Conservation (phyloP, 2,113 vertebrate genomes). For the Struthio camelus region DNA sequence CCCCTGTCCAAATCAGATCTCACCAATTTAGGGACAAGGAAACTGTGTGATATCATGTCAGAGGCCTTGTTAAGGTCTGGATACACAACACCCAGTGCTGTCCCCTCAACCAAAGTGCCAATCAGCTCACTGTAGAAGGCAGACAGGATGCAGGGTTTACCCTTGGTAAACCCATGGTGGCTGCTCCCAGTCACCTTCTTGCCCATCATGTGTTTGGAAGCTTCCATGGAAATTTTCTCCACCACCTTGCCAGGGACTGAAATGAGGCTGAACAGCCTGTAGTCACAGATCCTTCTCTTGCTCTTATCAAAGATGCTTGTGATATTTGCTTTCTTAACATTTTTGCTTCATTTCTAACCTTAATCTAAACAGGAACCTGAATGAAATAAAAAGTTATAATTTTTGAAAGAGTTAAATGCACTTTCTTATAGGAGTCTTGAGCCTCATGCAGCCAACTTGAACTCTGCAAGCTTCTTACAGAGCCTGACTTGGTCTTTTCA, state of each 20-base stretch:
- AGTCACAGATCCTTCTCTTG: background rate
- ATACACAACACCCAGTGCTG: background rate
- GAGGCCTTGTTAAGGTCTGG: background rate
- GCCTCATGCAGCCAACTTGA: background rate
- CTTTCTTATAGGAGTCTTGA: background rate
- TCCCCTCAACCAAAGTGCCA: background rate
- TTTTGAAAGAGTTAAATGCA: background rate
- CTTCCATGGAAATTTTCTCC: accelerated
- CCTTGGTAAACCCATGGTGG: background rate
- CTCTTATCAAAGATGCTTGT: background rate
- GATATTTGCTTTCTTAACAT: background rate
- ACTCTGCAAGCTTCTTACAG: background rate
- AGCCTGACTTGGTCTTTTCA: background rate
- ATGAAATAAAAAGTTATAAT: background rate
- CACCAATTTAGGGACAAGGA: too few species aligned
- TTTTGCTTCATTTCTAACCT: background rate
- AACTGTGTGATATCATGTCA: too few species aligned
- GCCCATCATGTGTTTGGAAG: background rate
- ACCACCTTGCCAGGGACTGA: accelerated
- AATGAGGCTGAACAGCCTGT: background rate
- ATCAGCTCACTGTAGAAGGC: background rate
- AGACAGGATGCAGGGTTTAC: background rate
- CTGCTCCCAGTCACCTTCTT: background rate
- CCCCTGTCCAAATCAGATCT: too few species aligned
- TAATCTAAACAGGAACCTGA: background rate